Percentiles rank a stretch among this genome's conserved stretches.
Evolutionary conservation across 2,113 vertebrate genomes (phyloP).

Genomic region (Peromyscus leucopus): DNA sequence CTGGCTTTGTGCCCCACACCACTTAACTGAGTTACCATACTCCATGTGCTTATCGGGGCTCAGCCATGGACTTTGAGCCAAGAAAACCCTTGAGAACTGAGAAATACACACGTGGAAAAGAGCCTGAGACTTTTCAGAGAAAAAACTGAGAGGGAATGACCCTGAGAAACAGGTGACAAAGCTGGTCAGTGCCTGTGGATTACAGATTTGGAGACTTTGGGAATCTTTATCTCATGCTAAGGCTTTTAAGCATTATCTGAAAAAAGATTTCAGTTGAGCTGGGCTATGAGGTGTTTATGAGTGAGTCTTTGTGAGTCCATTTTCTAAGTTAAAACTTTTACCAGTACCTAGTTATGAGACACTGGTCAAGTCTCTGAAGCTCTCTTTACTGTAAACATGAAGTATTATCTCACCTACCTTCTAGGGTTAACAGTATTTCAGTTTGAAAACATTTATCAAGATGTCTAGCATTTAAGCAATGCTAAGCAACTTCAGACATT

Average conservation of each 20-base stretch:
- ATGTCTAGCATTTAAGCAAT: background rate
- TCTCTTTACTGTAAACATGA: slow-evolving; percentile 17
- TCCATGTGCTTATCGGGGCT: background rate
- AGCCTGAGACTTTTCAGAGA: background rate
- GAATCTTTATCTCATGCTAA: background rate
- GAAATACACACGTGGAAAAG: slow-evolving; percentile 1
- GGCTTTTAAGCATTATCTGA: background rate
- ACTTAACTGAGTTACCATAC: background rate
- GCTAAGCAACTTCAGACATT: background rate
- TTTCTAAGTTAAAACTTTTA: background rate
- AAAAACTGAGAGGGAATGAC: background rate
- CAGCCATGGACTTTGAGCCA: background rate
- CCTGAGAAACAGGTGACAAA: background rate
- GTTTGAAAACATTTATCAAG: slow-evolving; percentile 26
- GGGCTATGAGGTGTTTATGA: background rate
- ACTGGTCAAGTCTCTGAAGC: background rate
- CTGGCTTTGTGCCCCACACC: background rate
- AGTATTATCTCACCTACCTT: slow-evolving; percentile 9
- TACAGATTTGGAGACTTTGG: background rate
- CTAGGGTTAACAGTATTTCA: slow-evolving; percentile 27
- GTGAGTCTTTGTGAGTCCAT: background rate
- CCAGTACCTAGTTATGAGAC: background rate
- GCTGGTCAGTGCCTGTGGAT: accelerated
- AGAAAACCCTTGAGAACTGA: background rate
- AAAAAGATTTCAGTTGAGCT: background rate